Evolutionary conservation across 2,797 vertebrate genomes (phyloP).

Genomic region (Pantherophis vulpinus): DNA sequence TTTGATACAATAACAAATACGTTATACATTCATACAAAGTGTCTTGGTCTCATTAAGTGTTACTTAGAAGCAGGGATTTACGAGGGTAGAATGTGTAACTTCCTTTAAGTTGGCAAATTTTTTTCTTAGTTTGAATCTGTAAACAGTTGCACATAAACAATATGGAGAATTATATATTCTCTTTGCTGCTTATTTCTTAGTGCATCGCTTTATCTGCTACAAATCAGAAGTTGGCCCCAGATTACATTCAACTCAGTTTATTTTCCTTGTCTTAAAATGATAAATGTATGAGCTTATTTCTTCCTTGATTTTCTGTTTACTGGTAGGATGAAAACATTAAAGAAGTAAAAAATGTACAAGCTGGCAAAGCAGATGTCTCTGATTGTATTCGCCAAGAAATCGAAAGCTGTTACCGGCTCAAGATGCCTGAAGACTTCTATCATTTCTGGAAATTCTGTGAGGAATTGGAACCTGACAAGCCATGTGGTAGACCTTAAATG

Average conservation of each 20-base stretch:
- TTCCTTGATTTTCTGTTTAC: not conserved
- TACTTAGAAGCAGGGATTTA: not conserved
- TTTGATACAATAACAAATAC: not conserved
- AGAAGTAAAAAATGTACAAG: slow-evolving; percentile 74
- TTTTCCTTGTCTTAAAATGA: not conserved
- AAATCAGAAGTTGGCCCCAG: not conserved
- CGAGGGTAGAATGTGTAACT: not conserved
- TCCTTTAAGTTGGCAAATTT: not conserved
- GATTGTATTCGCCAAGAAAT: slow-evolving; percentile 77
- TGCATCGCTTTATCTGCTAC: not conserved
- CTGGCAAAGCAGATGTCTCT: slow-evolving; percentile 61
- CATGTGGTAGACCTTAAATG: slow-evolving; percentile 74
- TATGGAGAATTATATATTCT: not conserved
- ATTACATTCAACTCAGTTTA: not conserved
- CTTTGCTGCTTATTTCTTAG: not conserved
- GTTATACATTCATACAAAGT: not conserved
- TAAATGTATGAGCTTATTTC: not conserved
- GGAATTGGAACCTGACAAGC: slow-evolving; percentile 78
- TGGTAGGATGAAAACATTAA: slow-evolving; percentile 66
- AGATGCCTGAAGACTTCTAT: slow-evolving; percentile 90
- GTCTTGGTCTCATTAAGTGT: not conserved
- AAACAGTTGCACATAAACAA: not conserved
- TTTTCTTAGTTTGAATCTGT: not conserved
- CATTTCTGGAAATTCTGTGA: slow-evolving; percentile 94
- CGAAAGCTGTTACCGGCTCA: slow-evolving; percentile 78